These are phyloP conservation scores for Enteromius radiatus DNA, from an alignment of 2,797 vertebrate species.

Conservation along the genomic window DNA sequence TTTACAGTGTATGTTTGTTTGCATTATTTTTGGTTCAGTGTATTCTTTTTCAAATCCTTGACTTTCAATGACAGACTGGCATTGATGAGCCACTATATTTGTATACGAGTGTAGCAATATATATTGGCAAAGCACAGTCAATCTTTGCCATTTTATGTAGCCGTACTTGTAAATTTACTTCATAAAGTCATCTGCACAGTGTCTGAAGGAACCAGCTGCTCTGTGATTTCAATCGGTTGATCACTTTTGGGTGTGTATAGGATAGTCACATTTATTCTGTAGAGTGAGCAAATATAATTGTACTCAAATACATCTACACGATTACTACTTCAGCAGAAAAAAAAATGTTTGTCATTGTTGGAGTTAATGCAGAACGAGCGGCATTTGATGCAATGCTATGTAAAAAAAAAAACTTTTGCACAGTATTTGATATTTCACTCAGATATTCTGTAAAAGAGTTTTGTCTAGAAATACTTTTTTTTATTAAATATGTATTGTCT, in stretches of 20 bases:
- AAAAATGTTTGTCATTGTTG: neutral
- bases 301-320: neutral
- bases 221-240: neutral
- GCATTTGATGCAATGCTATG: neutral
- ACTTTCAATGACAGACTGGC: neutral
- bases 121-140: neutral
- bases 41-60: neutral
- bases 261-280: neutral
- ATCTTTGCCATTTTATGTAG: neutral
- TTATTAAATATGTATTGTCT: conserved; percentile 15
- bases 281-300: neutral
- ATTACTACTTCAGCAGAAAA: neutral
- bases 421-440: neutral
- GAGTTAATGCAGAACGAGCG: neutral
- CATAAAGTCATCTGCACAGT: neutral
- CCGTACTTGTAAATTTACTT: neutral
- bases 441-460: neutral
- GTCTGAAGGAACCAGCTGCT: neutral
- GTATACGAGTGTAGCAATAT: neutral
- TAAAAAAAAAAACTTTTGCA: neutral
- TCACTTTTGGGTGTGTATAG: neutral
- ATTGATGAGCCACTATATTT: neutral
- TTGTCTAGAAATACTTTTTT: neutral
- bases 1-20: too few relatives aligned
- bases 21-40: too few relatives aligned